Base-by-base conservation (phyloP, 2,888 invertebrate species). In the Antitype chi region DNA sequence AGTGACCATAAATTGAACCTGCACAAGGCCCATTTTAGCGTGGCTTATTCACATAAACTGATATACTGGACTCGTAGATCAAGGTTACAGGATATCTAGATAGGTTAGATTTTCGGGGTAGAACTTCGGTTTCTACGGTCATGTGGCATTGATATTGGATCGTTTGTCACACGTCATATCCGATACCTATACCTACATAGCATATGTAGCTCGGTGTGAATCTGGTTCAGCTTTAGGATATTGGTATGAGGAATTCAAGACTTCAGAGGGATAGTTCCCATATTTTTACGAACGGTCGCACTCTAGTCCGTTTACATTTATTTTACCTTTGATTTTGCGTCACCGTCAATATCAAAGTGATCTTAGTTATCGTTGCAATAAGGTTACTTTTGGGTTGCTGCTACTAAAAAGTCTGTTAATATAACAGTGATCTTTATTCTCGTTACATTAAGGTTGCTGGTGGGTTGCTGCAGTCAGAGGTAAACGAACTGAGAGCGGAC, bases 101-200 rank as follows among this genome's bases (percentile, higher is more conserved):
- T 20, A 74, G 28, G 23, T 52, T 68, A 23, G 25, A 25, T 49
- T 38, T n/a, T 55, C 20, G 6, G 38, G 52, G 59, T 53, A 70
- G 53, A 53, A 9, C 25, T 15, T 25, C 17, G 32, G 32, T 17
- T 53, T 52, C 52, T 20, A 17, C 53, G 53, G 25, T 28, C 43
- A 23, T n/a, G 9, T 6, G 17, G 17, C 28, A 43, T 59, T 15
- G 57, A 79, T 70, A 60, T 78, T 70, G 72, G 72, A 71, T 77
- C 38, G 38, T 69, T 76, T 52, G 43, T 53, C 32, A 47, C 28
- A 38, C 23, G 52, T 32, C 70, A 69, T 69, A 47, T 52, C 38
- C 20, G 49, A 20, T 20, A 32, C 15, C 28, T 25, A 15, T 67
- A 47, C 38, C 38, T 38, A 15, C 13, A 17, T 4, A 32, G 3